phyloP scores from a whole-genome alignment of 2,113 vertebrate genomes.

The Carollia perspicillata region DNA sequence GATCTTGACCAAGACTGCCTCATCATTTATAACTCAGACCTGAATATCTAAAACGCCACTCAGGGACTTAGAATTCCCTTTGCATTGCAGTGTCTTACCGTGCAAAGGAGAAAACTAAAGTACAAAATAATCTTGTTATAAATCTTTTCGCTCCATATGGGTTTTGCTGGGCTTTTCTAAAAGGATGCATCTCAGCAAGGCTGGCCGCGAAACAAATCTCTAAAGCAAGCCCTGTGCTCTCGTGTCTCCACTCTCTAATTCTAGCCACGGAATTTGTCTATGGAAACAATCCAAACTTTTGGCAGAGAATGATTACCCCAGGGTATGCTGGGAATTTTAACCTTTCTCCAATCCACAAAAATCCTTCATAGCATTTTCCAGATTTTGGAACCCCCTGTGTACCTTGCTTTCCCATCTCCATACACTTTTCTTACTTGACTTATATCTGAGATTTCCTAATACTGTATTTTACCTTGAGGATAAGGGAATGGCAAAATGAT shows the following conservation, averaged over 20 bases:
- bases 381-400: background rate
- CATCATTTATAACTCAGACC: background rate
- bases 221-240: background rate
- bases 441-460: background rate
- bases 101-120: background rate
- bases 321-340: background rate
- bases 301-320: background rate
- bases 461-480: background rate
- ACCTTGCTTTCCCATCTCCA: background rate
- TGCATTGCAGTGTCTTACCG: background rate
- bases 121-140: background rate
- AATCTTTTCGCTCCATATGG: background rate
- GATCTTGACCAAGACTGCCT: background rate
- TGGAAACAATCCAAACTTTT: background rate
- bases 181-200: background rate
- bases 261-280: background rate
- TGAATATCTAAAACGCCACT: background rate
- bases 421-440: background rate
- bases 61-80: background rate
- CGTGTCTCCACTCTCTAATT: background rate
- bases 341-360: background rate
- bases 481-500: background rate
- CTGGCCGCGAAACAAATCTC: background rate
- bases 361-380: background rate
- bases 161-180: slow-evolving; percentile 16